Base-by-base conservation (phyloP, 2,113 vertebrate species). In the Lophura nycthemera region DNA sequence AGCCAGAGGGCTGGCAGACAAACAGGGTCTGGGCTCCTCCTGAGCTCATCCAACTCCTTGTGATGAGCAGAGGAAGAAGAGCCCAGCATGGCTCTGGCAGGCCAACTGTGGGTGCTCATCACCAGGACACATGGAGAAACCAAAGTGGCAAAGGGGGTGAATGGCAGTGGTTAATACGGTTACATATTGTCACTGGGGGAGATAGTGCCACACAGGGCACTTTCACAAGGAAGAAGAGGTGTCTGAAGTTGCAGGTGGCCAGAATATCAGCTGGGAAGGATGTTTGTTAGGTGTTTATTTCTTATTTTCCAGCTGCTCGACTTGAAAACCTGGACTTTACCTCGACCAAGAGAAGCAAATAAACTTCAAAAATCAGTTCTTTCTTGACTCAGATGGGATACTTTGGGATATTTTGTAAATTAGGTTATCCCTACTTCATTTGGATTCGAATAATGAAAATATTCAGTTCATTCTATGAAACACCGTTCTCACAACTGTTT, bases 91-190 rank as follows among this genome's bases (percentile, higher is more conserved):
- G 3, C 13, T 36, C 36, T 27, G 43, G 59, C 13, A n/a, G 15
- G 34, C 40, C 38, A 29, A 5, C 2, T 5, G 47, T 32, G 69
- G 30, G 8, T 0, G 2, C 16, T 69, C 29, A 21, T 18, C 21
- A 25, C 32, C 48, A 50, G 17, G 30, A 21, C 32, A 30, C 0
- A 0, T 0, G 3, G 27, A 42, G 59, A 88, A 86, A 15, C 4
- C 34, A 24, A 13, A 2, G 4, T 0, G 0, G 1, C 18, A 27
- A 2, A 17, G 11, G 27, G 27, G 18, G 16, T 7, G 27, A 59
- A 29, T 1, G 8, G 21, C 47, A 60, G 5, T 0, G 2, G 32
- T 42, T 69, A 14, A 38, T 38, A 8, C 10, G 42, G 42, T 45
- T 20, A 10, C 21, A 7, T 19, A 11, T 45, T 45, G 65, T 45